Base-by-base conservation (phyloP, 2,888 invertebrate genomes). In the Girardia tigrina region DNA sequence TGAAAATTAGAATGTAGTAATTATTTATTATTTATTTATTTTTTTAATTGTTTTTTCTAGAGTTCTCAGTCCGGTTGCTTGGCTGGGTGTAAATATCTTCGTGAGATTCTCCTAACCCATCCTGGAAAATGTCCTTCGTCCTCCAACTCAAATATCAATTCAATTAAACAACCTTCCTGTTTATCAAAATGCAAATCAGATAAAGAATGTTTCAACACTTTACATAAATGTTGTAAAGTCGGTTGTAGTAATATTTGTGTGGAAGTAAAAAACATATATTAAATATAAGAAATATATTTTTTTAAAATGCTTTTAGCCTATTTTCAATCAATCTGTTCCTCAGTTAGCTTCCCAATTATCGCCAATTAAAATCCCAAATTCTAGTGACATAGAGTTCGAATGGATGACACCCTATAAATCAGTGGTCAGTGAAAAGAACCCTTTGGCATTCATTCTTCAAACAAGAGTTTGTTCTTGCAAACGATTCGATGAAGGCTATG, bases 191-290 rank as follows among this genome's bases (percentile, higher is more conserved):
- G 56, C n/a, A 56, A 56, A 56, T 56, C 56, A 56, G 75, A 75
- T 26, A 71, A 69, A 27, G 75, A 75, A 69, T 75, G 75, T 70
- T 75, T 70, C 26, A 75, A 75, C 20, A 26, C 72, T 14, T 70
- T 75, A 26, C 70, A 75, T 16, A 73, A 72, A 56, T 75, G 75
- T 29, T 75, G 75, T 27, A 69, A 27, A 75, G 16, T 70, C 16
- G 75, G 75, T 1, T 75, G 75, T 26, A 29, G 29, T 26, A 70
- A 56, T 73, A 20, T 73, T 16, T 75, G 75, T 74, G 42, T 74
- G 6, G 26, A 74, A 28, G 74, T 74, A 42, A 56, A n/a, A 20
- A 6, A 36, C 16, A 12, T 36, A 36, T 36, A 8, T 36, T 36
- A 12, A 16, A 36, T 36, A 16, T 36, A 12, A 36, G 16, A 12